Base-by-base conservation (phyloP, 2,888 invertebrate species). In the Fissipunctia ypsillon region DNA sequence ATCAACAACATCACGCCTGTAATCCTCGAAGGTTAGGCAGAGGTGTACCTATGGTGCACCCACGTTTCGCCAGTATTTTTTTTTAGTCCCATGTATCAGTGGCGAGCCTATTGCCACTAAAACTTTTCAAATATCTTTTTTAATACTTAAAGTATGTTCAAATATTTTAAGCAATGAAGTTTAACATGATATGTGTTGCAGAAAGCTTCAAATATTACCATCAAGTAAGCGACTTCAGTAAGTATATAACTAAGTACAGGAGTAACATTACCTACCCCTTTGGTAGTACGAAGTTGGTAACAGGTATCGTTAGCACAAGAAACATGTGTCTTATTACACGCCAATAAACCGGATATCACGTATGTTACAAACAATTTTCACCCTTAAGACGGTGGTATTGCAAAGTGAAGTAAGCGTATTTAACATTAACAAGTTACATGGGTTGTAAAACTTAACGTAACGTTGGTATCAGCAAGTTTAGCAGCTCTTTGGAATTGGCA, bases 231-330 rank as follows among this genome's bases (percentile, higher is more conserved):
- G n/a, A 50, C 31, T 35, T 19, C 7, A 25, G 41, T 41, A 16
- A 41, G 41, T 16, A 43, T n/a, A n/a, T n/a, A n/a, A n/a, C n/a
- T n/a, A n/a, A n/a, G n/a, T n/a, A n/a, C n/a, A n/a, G n/a, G n/a
- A n/a, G n/a, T n/a, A n/a, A n/a, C n/a, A n/a, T n/a, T 12, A 38
- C 43, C 2, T 52, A 35, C 35, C 35, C 61, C 19, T 31, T 14
- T 35, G 43, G 57, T 52, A 56, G 67, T 52, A n/a, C 19, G 4
- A 56, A 73, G 22, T 64, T 78, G 12, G 38, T 28, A 73, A 14
- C 73, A 48, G 14, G 41, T 35, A 60, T 63, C 56, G 45, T 50
- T 38, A 45, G 38, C 59, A 31, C 16, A 14, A 25, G 31, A 25
- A 48, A 60, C 60, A 67, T 25, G 45, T 54, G 57, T 73, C 25